A percentile compares a stretch with the other conserved stretches of the same genome.
phyloP scores from a whole-genome alignment of 2,888 invertebrate genomes.

The Drymonia ruficornis region DNA sequence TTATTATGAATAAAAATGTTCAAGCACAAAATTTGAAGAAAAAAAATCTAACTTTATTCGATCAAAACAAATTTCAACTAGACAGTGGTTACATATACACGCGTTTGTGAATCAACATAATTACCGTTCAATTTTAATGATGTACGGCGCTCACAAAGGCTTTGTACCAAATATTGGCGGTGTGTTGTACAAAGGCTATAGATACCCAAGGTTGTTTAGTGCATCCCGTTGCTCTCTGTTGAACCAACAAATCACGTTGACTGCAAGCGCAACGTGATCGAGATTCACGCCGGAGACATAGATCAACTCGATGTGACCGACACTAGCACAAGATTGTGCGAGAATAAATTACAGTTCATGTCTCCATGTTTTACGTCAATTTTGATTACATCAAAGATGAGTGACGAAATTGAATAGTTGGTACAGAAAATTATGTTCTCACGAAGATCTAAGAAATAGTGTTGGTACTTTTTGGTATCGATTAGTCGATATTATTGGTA shows the following conservation, averaged over 20 bases:
- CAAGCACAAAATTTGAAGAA: no score
- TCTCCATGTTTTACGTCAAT: neutral
- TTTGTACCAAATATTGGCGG: neutral
- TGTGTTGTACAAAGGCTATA: conserved; percentile 2
- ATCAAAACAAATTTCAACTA: neutral
- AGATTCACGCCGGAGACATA: conserved; percentile 41
- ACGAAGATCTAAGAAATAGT: no score
- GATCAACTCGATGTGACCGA: conserved; percentile 43
- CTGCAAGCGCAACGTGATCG: conserved; percentile 41
- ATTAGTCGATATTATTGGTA: no score
- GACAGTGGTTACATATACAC: neutral
- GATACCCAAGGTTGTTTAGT: conserved; percentile 38
- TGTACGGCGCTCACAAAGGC: neutral
- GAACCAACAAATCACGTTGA: conserved; percentile 45
- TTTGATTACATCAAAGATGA: neutral
- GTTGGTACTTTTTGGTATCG: no score
- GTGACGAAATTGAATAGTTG: neutral
- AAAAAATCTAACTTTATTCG: no score
- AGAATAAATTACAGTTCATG: conserved; percentile 4
- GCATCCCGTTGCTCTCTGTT: conserved; percentile 33
- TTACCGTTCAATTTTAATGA: conserved; percentile 3
- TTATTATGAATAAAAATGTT: no score
- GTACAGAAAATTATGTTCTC: no score
- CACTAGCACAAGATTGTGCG: conserved; percentile 20
- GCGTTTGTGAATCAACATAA: neutral